phyloP scores from a whole-genome alignment of 2,797 vertebrate genomes.

The Anableps anableps region DNA sequence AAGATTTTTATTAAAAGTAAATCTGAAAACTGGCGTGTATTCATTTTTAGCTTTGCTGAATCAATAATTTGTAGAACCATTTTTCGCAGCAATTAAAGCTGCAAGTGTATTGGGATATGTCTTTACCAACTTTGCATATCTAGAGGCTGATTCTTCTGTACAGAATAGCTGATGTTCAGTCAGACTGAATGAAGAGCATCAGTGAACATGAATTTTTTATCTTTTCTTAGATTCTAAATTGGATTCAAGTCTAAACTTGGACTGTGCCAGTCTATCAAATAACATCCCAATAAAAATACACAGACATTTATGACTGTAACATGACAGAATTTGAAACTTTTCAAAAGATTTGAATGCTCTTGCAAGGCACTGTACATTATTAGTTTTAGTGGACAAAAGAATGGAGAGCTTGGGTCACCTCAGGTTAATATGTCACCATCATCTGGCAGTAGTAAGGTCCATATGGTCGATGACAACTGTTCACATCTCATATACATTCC shows the following conservation, averaged over 20 bases:
- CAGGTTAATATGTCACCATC: constrained; percentile 21
- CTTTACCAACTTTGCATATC: neutral
- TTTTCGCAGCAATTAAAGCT: neutral
- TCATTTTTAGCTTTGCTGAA: neutral
- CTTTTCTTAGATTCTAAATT: neutral
- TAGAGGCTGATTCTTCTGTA: neutral
- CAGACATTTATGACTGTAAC: too few species aligned
- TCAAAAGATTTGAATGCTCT: neutral
- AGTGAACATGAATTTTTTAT: neutral
- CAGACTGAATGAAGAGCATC: neutral
- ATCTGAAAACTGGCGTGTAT: neutral
- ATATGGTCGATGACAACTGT: constrained; percentile 38
- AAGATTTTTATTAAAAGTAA: neutral
- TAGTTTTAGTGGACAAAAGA: neutral
- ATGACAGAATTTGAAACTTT: too few species aligned
- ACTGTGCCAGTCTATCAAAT: neutral
- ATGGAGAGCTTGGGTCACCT: neutral
- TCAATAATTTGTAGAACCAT: too few species aligned
- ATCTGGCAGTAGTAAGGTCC: constrained; percentile 19
- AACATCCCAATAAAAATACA: too few species aligned
- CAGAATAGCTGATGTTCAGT: neutral
- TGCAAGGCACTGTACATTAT: neutral
- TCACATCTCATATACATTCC: constrained; percentile 40
- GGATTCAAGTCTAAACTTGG: neutral
- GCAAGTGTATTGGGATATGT: neutral